These are phyloP conservation scores for Clavelina lepadiformis DNA, from an alignment of 23 tunicate species.

Conservation along the genomic window DNA sequence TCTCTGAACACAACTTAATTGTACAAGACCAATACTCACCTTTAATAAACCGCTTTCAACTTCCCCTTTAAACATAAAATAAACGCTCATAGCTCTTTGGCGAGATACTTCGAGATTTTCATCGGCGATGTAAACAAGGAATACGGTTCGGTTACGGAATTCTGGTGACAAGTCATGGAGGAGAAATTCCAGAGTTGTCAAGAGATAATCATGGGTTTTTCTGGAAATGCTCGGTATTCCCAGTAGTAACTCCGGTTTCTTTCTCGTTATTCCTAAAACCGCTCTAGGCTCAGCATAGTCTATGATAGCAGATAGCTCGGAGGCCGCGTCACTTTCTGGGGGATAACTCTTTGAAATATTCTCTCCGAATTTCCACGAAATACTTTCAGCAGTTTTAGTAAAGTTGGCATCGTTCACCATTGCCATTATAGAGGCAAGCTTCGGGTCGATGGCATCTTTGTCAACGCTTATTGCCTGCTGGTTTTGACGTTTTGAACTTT, in stretches of 20 bases:
- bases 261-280: conserved; percentile 2
- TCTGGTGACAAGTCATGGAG: not conserved
- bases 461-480: too few relatives aligned
- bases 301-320: too few relatives aligned
- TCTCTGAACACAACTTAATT: not conserved
- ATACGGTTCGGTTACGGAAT: not conserved
- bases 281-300: too few relatives aligned
- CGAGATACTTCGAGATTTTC: too few relatives aligned
- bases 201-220: conserved; percentile 6
- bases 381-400: too few relatives aligned
- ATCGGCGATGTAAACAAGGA: conserved; percentile 23
- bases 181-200: conserved; percentile 2
- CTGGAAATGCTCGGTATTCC: conserved; percentile 19
- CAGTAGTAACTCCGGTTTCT: not conserved
- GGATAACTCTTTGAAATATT: too few relatives aligned
- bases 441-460: too few relatives aligned
- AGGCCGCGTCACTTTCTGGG: too few relatives aligned
- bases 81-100: not conserved
- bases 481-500: too few relatives aligned
- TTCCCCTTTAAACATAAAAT: not conserved
- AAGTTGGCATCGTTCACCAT: too few relatives aligned
- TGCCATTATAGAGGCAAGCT: too few relatives aligned
- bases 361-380: too few relatives aligned
- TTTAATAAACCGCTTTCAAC: not conserved
- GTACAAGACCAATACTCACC: not conserved